Evolutionary conservation across 2,113 vertebrate genomes (phyloP).

Genomic region (Semnornis frantzii): DNA sequence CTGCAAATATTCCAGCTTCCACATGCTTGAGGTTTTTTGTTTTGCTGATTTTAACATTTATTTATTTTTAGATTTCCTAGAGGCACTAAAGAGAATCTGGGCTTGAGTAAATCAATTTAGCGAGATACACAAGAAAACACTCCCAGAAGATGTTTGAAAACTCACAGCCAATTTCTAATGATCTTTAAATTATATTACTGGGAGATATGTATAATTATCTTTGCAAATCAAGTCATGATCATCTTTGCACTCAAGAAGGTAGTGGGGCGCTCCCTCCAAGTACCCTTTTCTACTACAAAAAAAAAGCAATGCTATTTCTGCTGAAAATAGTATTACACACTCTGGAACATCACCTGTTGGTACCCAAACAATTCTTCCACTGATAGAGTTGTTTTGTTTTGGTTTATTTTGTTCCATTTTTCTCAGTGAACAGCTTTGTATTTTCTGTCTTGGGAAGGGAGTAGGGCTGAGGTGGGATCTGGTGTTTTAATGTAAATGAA

Average conservation of each 20-base stretch:
- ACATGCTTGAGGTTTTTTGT: background rate
- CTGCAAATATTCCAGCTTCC: background rate
- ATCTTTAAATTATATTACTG: background rate
- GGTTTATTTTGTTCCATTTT: background rate
- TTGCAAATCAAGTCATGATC: background rate
- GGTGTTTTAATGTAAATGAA: background rate
- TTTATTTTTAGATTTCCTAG: background rate
- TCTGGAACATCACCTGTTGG: constrained; percentile 30
- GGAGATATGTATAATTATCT: accelerated
- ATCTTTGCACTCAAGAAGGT: background rate
- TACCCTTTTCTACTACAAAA: background rate
- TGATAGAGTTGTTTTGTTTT: background rate
- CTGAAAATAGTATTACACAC: background rate
- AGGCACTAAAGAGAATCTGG: background rate
- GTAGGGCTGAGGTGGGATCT: accelerated
- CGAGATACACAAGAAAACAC: background rate
- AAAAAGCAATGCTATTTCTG: background rate
- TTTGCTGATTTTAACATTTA: background rate
- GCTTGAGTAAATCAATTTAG: background rate
- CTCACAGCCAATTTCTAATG: background rate
- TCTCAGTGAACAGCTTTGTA: background rate
- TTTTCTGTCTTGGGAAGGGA: background rate
- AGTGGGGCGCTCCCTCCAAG: background rate
- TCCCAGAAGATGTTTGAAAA: background rate
- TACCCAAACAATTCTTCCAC: background rate